Conservation (phyloP, 2,797 vertebrate genomes). For the Hybognathus amarus region DNA sequence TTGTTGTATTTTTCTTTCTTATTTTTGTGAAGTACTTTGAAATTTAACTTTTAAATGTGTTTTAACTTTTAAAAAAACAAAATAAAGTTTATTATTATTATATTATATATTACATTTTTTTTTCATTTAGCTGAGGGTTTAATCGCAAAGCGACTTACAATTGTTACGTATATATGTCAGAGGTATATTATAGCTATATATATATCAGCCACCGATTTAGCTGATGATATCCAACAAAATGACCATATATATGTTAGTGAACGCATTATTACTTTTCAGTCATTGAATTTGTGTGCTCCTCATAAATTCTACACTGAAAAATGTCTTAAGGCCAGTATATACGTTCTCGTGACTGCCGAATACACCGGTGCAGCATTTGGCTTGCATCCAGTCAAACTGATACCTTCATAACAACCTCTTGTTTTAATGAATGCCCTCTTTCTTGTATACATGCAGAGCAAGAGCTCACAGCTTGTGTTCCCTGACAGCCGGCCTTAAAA, state of each 20-base stretch:
- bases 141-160: no score
- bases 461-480: slow-evolving; percentile 52
- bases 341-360: slow-evolving; percentile 13
- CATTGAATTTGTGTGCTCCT: neutral
- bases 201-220: neutral
- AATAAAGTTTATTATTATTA: no score
- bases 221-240: neutral
- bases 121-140: no score
- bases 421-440: slow-evolving; percentile 71
- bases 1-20: no score
- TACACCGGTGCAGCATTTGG: slow-evolving; percentile 48
- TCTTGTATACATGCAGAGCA: slow-evolving; percentile 56
- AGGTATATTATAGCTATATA: no score
- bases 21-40: no score
- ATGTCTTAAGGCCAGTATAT: slow-evolving; percentile 16
- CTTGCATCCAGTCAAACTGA: slow-evolving; percentile 59
- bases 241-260: neutral
- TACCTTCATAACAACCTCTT: slow-evolving; percentile 64
- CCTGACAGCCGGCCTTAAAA: slow-evolving; percentile 50
- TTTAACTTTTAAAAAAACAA: no score
- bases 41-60: no score
- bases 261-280: neutral
- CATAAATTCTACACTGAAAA: neutral
- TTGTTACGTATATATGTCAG: no score
- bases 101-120: no score